These are phyloP conservation scores for Takifugu ocellatus DNA, from an alignment of 2,797 vertebrate species.

Conservation along the genomic window DNA sequence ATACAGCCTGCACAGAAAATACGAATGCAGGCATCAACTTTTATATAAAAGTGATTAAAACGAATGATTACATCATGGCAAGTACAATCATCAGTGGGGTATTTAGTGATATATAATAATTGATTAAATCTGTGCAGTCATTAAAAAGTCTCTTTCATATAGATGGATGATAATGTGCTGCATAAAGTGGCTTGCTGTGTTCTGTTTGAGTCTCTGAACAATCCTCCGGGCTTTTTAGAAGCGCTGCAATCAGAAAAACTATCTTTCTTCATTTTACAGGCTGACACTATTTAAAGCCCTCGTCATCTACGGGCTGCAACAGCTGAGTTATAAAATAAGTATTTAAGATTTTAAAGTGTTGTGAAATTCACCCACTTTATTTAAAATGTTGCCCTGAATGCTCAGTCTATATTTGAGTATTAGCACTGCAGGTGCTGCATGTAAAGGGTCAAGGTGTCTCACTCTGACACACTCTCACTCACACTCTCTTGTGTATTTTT, in stretches of 20 bases:
- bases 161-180: constrained; percentile 22
- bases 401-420: no score
- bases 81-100: constrained; percentile 34
- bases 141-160: constrained; percentile 23
- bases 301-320: neutral
- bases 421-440: no score
- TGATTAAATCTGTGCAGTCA: constrained; percentile 38
- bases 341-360: neutral
- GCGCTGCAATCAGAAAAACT: neutral
- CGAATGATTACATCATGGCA: constrained; percentile 31
- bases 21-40: constrained; percentile 9
- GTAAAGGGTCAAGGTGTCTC: no score
- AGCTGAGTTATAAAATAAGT: neutral
- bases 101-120: constrained; percentile 39
- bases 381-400: neutral
- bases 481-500: no score
- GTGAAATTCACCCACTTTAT: neutral
- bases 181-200: constrained; percentile 3
- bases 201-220: constrained; percentile 3
- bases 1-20: neutral
- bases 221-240: neutral
- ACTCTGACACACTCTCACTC: no score
- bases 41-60: constrained; percentile 12
- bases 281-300: neutral
- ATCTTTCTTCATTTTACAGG: neutral